Conservation (phyloP, 1,140 invertebrate genomes). For the Diorhabda elongata region DNA sequence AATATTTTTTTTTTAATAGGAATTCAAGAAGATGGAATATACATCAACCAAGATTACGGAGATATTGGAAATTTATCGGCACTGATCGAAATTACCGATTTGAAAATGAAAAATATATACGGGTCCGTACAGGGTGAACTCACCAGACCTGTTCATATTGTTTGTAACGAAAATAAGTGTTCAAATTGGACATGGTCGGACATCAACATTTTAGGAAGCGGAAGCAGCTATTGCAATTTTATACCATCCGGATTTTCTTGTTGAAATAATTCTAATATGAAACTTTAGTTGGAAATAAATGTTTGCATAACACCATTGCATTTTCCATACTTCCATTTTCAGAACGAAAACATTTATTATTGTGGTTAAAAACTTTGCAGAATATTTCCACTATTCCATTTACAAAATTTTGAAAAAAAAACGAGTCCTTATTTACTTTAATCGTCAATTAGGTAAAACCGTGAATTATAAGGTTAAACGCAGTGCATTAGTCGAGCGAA, state of each 20-base stretch:
- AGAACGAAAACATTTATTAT: no score
- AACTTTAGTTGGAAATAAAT: no score
- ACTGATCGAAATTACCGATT: conserved; percentile 21
- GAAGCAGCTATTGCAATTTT: conserved; percentile 3
- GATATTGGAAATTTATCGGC: conserved; percentile 10
- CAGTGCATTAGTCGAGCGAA: no score
- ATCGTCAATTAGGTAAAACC: no score
- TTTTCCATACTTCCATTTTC: no score
- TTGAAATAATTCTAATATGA: background rate
- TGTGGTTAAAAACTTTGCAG: no score
- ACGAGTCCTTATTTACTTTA: no score
- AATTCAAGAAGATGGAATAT: background rate
- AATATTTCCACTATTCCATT: no score
- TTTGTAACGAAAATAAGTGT: conserved; percentile 20
- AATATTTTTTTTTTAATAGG: background rate
- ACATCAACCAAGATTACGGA: conserved; percentile 5
- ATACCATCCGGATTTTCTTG: conserved; percentile 20
- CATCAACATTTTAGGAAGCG: conserved; percentile 18
- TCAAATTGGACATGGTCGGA: conserved; percentile 20
- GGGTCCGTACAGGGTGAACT: conserved; percentile 19
- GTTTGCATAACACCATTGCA: no score
- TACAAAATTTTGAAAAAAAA: no score
- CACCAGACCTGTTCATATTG: conserved; percentile 16
- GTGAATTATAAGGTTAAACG: no score
- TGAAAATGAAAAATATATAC: conserved; percentile 16